Evolutionary conservation across 2,797 vertebrate species (phyloP).

Genomic region (Anniella stebbinsi): DNA sequence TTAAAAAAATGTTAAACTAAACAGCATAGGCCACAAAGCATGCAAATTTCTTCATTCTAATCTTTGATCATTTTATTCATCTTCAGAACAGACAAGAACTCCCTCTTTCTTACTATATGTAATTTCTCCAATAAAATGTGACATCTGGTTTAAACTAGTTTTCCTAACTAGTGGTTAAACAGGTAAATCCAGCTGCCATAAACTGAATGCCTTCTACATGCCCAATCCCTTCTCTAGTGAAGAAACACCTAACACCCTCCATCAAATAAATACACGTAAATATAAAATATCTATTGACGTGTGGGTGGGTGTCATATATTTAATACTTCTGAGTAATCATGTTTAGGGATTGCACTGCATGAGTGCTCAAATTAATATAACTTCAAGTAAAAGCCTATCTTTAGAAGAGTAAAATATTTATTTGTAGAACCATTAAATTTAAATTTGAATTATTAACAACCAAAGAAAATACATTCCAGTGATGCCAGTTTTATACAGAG

Average conservation of each 20-base stretch:
- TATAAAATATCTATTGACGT: not conserved
- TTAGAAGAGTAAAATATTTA: not conserved
- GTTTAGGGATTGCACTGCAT: not conserved
- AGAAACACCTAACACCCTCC: not conserved
- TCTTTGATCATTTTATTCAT: not conserved
- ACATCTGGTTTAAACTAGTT: not conserved
- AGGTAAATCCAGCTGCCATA: not conserved
- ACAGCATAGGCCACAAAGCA: not conserved
- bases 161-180: not conserved
- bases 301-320: not conserved
- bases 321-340: not conserved
- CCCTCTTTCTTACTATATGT: not conserved
- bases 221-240: not conserved
- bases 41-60: not conserved
- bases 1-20: no score
- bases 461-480: not conserved
- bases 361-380: not conserved
- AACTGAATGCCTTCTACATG: not conserved
- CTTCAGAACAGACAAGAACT: not conserved
- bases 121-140: not conserved
- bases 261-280: not conserved
- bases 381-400: not conserved
- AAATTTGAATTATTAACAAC: constrained; percentile 10
- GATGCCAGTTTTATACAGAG: constrained; percentile 60
- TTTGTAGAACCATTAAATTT: constrained; percentile 4